Base-by-base conservation (phyloP, 2,113 vertebrate genomes). In the Nettapus auritus region DNA sequence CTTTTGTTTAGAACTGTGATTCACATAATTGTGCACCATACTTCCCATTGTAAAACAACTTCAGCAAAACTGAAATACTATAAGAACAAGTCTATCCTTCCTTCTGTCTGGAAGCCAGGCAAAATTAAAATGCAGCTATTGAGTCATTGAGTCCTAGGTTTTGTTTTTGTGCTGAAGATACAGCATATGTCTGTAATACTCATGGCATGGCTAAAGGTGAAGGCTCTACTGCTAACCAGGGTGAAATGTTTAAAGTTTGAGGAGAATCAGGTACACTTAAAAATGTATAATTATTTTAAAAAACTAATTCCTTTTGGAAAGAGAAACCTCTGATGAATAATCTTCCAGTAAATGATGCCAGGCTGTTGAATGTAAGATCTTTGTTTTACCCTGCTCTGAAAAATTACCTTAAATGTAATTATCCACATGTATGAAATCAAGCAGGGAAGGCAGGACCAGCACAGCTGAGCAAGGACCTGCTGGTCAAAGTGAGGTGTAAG, bases 271-370 rank as follows among this genome's bases (percentile, higher is more conserved):
- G 13, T 34, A 13, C 16, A 55, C 14, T 71, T 75, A 62, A 74
- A 74, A 4, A 0, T 1, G 46, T 55, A 0, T 8, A 63, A 69
- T 22, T 33, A 50, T 23, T 3, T 33, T 56, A 55, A 16, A 57
- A 78, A 75, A 26, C 9, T 53, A 74, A 56, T 85, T 93, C 5
- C 5, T 89, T 67, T 70, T 20, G 21, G 8, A 34, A 33, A 82
- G 16, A 82, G n/a, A 59, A 55, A 67, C 17, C 40, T n/a, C 31
- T 13, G 38, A 34, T 1, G 1, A 63, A 2, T 46, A 36, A 69
- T 67, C 13, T 89, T 53, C 13, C 44, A 50, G 46, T 78, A n/a
- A 10, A 36, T 31, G 7, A 36, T 40, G 11, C 2, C 31, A 79
- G 33, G 17, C 11, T 83, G 29, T 80, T 34, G 8, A 29, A 31